phyloP scores from a whole-genome alignment of 2,797 vertebrate genomes.

The Silurus aristotelis region DNA sequence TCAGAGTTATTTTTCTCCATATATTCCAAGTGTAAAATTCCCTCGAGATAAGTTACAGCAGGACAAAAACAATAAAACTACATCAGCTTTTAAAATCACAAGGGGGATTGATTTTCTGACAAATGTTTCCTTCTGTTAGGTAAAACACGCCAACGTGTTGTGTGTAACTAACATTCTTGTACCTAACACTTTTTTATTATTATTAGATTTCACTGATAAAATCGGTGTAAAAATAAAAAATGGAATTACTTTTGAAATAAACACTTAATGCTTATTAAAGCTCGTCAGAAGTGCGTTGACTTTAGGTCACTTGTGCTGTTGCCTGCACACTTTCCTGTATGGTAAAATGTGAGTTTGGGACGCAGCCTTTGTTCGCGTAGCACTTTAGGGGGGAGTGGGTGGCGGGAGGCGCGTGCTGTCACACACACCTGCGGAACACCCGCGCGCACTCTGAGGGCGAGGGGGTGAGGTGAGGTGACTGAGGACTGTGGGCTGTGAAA shows the following conservation, averaged over 20 bases:
- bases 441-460: slow-evolving; percentile 4
- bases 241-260: no score
- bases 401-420: slow-evolving; percentile 48
- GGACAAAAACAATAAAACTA: neutral
- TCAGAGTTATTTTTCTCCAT: neutral
- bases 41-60: neutral
- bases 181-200: no score
- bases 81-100: neutral
- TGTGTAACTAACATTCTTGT: no score
- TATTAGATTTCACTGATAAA: no score
- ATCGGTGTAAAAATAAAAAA: no score
- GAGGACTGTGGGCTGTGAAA: neutral
- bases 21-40: neutral
- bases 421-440: slow-evolving; percentile 55
- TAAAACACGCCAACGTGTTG: no score
- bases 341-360: slow-evolving; percentile 13
- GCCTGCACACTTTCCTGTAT: neutral
- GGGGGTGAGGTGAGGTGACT: neutral
- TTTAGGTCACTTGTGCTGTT: neutral
- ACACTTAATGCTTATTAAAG: no score
- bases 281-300: neutral
- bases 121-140: no score
- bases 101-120: neutral
- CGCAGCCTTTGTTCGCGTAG: slow-evolving; percentile 18
- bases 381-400: neutral